These are phyloP conservation scores for Siphamia tubifer DNA, from an alignment of 2,113 vertebrate species.

Conservation along the genomic window DNA sequence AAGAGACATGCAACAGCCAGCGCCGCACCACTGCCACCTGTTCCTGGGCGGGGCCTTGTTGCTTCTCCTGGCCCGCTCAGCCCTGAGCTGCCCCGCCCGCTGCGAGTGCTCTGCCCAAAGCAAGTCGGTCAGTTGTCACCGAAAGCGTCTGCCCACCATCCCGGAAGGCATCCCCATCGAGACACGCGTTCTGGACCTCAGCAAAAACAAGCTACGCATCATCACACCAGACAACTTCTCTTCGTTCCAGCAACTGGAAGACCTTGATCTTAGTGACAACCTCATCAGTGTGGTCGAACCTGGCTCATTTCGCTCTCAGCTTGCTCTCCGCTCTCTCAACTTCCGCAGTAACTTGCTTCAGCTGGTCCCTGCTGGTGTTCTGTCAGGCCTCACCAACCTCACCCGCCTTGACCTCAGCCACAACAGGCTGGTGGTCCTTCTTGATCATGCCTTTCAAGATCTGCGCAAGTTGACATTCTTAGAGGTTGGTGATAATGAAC, in stretches of 20 bases:
- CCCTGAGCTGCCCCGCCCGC: conserved; percentile 91
- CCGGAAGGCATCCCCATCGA: conserved; percentile 96
- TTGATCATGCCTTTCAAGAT: conserved; percentile 98
- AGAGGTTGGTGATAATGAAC: conserved; percentile 94
- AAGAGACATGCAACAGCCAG: conserved; percentile 68
- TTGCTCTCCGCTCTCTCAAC: conserved; percentile 88
- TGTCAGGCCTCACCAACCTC: conserved; percentile 93
- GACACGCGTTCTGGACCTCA: conserved; percentile 90
- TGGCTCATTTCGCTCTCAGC: conserved; percentile 91
- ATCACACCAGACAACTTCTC: conserved; percentile 96
- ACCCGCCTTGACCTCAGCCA: conserved; percentile 95
- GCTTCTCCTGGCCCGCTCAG: conserved; percentile 69
- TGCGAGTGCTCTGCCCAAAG: conserved; percentile 96
- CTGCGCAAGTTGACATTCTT: conserved; percentile 89
- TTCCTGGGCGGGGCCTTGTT: conserved; percentile 71
- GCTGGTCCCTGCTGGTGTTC: conserved; percentile 90
- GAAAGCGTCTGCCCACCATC: conserved; percentile 87
- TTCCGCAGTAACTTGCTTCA: conserved; percentile 94
- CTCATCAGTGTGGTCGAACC: conserved; percentile 92
- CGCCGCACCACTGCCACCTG: conserved; percentile 58
- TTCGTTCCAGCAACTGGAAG: conserved; percentile 91
- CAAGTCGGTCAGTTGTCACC: conserved; percentile 93
- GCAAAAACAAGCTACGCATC: conserved; percentile 94
- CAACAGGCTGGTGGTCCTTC: conserved; percentile 95
- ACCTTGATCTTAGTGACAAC: conserved; percentile 95